A percentile compares a stretch with the other conserved stretches of the same genome.
These are phyloP conservation scores for Pangasius krempfi DNA, from an alignment of 2,797 vertebrate genomes.

Conservation along the genomic window DNA sequence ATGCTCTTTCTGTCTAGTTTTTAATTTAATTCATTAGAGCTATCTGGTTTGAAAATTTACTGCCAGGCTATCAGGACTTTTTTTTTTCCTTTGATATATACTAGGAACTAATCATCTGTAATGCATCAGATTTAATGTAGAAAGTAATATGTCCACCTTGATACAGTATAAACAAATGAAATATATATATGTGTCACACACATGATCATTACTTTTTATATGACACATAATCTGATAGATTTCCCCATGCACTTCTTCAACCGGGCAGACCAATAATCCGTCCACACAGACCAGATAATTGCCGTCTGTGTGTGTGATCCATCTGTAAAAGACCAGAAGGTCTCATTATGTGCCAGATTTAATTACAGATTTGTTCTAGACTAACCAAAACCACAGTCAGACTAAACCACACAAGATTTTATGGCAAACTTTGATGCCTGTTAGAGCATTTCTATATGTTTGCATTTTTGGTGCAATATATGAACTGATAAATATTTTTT, in stretches of 20 bases:
- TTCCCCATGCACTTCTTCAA: conserved; percentile 51
- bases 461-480: conserved; percentile 16
- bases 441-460: conserved; percentile 53
- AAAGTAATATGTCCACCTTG: neutral
- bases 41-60: neutral
- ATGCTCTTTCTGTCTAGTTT: neutral
- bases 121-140: neutral
- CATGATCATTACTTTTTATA: conserved; percentile 50
- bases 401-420: conserved; percentile 64
- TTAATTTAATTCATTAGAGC: neutral
- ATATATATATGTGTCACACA: conserved; percentile 12
- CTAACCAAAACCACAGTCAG: conserved; percentile 69
- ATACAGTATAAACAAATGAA: neutral
- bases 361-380: conserved; percentile 71
- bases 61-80: too few relatives aligned
- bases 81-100: neutral
- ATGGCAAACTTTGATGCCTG: conserved; percentile 33
- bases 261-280: conserved; percentile 62
- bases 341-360: conserved; percentile 72
- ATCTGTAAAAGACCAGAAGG: conserved; percentile 70
- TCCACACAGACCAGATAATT: conserved; percentile 75
- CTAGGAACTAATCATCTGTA: neutral
- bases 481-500: neutral
- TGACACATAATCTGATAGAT: conserved; percentile 47
- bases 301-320: conserved; percentile 71